These are phyloP conservation scores for Xenops minutus DNA, from an alignment of 2,797 vertebrate species.

Conservation along the genomic window DNA sequence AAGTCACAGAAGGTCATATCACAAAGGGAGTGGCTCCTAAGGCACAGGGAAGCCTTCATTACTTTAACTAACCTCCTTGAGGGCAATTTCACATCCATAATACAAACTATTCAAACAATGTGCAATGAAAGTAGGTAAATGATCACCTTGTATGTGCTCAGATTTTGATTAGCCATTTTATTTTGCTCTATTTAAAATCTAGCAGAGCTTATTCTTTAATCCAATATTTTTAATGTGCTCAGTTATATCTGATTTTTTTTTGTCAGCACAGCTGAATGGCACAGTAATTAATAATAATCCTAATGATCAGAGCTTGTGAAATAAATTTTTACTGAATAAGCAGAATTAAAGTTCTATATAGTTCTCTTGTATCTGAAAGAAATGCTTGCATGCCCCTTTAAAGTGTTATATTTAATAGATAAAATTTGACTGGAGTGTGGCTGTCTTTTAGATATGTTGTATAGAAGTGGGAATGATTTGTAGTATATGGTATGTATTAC, in stretches of 20 bases:
- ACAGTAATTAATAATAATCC: constrained; percentile 25
- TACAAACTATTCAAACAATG: constrained; percentile 43
- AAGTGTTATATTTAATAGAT: not conserved
- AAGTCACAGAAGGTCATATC: constrained; percentile 61
- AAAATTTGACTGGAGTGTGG: not conserved
- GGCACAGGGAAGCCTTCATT: constrained; percentile 51
- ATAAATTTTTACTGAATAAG: constrained; percentile 33
- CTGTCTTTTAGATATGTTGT: not conserved
- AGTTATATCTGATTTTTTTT: constrained; percentile 1
- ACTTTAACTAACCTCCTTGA: constrained; percentile 50
- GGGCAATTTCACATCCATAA: constrained; percentile 47
- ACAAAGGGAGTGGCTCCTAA: constrained; percentile 61
- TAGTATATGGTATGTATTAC: not conserved
- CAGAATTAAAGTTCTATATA: not conserved
- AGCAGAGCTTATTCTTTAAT: constrained; percentile 11
- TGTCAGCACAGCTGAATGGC: not conserved
- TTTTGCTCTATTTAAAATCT: constrained; percentile 14
- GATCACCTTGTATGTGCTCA: not conserved
- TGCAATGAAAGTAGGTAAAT: constrained; percentile 15
- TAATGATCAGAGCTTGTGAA: not conserved
- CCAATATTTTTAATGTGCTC: not conserved
- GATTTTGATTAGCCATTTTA: constrained; percentile 30
- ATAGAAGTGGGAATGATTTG: not conserved
- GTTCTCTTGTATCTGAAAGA: not conserved
- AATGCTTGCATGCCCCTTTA: not conserved